Base-by-base conservation (phyloP, 2,113 vertebrate species). In the Phyllostomus discolor region DNA sequence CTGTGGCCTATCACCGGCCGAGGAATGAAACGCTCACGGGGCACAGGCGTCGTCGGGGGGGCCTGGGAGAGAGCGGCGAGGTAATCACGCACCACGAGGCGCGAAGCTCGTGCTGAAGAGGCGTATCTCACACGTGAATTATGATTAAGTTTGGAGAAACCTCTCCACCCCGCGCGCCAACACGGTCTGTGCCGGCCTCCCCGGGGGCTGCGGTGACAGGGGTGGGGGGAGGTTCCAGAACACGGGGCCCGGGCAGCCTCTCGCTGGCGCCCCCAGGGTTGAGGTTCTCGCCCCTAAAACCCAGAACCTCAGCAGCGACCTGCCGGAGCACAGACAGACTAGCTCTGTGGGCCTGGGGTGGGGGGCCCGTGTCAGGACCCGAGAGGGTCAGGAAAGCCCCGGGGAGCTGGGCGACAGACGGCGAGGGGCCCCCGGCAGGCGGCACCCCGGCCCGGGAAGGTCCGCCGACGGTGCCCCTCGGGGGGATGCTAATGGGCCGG, bases 91-190 rank as follows among this genome's bases (percentile, higher is more conserved):
- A 87, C 19, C 84, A 87, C 19, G 6, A 97, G 97, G 97, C 96
- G 70, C 93, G 64, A 96, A 95, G 96, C 97, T 92, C 97, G 73
- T 89, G 52, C 85, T 90, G 64, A 97, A 98, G 96, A 90, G 95
- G 97, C 97, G 83, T 97, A 96, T 97, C 98, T 98, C 95, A 98
- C 97, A 82, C 96, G 97, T 97, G 98, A 97, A 97, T 98, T 97
- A 96, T 97, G 98, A 98, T 98, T 97, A 96, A 97, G 96, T 98
- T 95, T 66, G 20, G 96, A 96, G 97, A 90, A 41, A 16, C 88
- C 97, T 95, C 97, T 94, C 91, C 95, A 70, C 92, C 96, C 24
- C 0, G 67, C 22, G 96, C 94, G 93, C 97, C 95, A 67, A 81
- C 33, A 87, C 11, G 57, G 75, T 79, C 80, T 62, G 85, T 83